Base-by-base conservation (phyloP, 2,888 invertebrate genomes). In the Macrophya annulata region DNA sequence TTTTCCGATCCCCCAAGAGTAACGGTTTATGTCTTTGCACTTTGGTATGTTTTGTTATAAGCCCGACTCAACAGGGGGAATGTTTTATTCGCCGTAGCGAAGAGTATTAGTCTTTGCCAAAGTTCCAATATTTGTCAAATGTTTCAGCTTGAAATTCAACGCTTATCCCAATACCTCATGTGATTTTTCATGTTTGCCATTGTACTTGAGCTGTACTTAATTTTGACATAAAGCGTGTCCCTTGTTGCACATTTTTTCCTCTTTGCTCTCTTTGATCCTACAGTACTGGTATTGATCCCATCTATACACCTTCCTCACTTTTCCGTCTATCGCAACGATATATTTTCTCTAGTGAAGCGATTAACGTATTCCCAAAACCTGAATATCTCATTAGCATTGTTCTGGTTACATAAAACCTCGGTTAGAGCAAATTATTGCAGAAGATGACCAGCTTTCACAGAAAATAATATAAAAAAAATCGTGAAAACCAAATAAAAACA, bases 261-360 rank as follows among this genome's bases (percentile, higher is more conserved):
- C 8, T 43, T 72, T 43, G 51, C 45, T 31, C 55, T 51, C 43
- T 55, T 59, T 79, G 84, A 45, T 62, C 68, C 77, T 76, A 77
- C 77, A 85, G 45, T 68, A 59, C 84, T 74, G 85, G 88, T 88
- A 88, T 88, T 88, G 88, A 88, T 88, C 87, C 85, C n/a, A 21
- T 79, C 79, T 79, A 59, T 10, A 37, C 59, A 37, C 79, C 59
- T 59, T 21, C 55, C 55, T n/a, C 10, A 59, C 17, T 79, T 79
- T 40, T 51, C 15, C 37, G 40, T 37, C 79, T 10, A 8, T n/a
- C 76, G 43, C 45, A 45, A 15, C 48, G 48, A 12, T 4, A 62
- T 62, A 51, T 79, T 55, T 15, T 55, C 37, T 31, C 55, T 79
- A 21, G 9, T 71, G 40, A 37, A 71, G 9, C 71, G 71, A 71